Evolutionary conservation across 2,113 vertebrate species (phyloP).

Genomic region (Bagarius yarrelli): DNA sequence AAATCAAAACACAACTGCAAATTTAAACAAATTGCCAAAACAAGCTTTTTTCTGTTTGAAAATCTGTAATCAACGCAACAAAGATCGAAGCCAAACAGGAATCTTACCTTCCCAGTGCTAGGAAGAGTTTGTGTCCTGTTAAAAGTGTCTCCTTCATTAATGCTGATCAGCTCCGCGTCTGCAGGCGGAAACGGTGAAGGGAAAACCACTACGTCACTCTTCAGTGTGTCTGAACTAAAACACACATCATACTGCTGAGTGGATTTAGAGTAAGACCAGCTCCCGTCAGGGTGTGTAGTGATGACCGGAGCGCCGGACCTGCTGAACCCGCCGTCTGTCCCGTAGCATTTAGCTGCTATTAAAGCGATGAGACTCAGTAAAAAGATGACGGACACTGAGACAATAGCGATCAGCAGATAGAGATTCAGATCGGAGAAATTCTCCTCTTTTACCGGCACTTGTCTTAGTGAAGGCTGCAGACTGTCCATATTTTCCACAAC

Average conservation of each 20-base stretch:
- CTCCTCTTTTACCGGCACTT: conserved; percentile 55
- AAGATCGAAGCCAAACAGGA: not conserved
- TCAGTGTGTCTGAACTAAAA: conserved; percentile 56
- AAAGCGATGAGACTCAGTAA: conserved; percentile 55
- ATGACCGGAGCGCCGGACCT: conserved; percentile 42
- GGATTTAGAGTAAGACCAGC: conserved; percentile 56
- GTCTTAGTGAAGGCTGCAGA: conserved; percentile 69
- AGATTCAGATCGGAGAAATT: conserved; percentile 68
- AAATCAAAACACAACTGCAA: not conserved
- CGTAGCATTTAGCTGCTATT: conserved; percentile 50
- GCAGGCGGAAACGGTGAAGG: conserved; percentile 39
- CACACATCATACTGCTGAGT: conserved; percentile 53
- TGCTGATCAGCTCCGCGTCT: conserved; percentile 44
- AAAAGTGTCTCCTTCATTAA: conserved; percentile 48
- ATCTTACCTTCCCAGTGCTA: not conserved
- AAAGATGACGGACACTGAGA: conserved; percentile 71
- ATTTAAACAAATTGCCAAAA: not conserved
- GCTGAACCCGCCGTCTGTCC: conserved; percentile 44
- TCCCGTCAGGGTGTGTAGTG: conserved; percentile 48
- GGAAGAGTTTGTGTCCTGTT: conserved; percentile 55
- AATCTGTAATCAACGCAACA: not conserved
- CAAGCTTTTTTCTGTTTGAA: not conserved
- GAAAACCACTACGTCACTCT: conserved; percentile 53
- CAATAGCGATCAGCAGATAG: conserved; percentile 71
- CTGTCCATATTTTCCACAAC: conserved; percentile 70